Evolutionary conservation across 2,797 vertebrate genomes (phyloP).

Genomic region (Liparis tanakae): DNA sequence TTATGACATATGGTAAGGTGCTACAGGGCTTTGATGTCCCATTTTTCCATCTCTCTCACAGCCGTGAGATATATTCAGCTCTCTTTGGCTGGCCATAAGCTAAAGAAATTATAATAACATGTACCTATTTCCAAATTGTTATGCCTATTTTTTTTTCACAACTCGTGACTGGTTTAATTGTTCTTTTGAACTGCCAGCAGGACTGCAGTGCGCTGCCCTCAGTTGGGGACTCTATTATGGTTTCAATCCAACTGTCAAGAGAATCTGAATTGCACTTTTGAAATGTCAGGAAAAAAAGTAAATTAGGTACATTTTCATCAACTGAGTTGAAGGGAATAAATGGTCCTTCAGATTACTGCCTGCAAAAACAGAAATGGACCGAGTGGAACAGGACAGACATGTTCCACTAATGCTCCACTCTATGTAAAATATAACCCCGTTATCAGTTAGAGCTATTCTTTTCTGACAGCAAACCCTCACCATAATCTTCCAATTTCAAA

Average conservation of each 20-base stretch:
- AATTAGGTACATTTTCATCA: constrained; percentile 70
- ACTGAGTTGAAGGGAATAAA: constrained; percentile 47
- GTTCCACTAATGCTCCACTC: neutral
- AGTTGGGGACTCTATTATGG: constrained; percentile 63
- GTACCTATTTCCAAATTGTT: constrained; percentile 36
- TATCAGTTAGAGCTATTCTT: constrained; percentile 15
- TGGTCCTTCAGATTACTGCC: constrained; percentile 41
- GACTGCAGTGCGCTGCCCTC: constrained; percentile 41
- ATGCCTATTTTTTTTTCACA: constrained; percentile 38
- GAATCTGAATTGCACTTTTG: constrained; percentile 58
- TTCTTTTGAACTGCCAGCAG: constrained; percentile 61
- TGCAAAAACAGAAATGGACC: constrained; percentile 32
- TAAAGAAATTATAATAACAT: constrained; percentile 64
- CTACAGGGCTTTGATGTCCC: constrained; percentile 59
- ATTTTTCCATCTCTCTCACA: constrained; percentile 55
- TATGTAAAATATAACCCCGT: constrained; percentile 14
- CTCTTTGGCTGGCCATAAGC: constrained; percentile 46
- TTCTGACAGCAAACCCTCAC: constrained; percentile 27
- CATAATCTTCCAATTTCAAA: constrained; percentile 17
- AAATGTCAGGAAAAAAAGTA: constrained; percentile 70
- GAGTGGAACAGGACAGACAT: neutral
- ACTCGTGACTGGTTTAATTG: constrained; percentile 68
- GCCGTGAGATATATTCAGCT: constrained; percentile 50
- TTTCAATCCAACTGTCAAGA: constrained; percentile 65
- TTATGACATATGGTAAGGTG: constrained; percentile 60